These are phyloP conservation scores for Halesus radiatus DNA, from an alignment of 1,140 invertebrate genomes.

Conservation along the genomic window DNA sequence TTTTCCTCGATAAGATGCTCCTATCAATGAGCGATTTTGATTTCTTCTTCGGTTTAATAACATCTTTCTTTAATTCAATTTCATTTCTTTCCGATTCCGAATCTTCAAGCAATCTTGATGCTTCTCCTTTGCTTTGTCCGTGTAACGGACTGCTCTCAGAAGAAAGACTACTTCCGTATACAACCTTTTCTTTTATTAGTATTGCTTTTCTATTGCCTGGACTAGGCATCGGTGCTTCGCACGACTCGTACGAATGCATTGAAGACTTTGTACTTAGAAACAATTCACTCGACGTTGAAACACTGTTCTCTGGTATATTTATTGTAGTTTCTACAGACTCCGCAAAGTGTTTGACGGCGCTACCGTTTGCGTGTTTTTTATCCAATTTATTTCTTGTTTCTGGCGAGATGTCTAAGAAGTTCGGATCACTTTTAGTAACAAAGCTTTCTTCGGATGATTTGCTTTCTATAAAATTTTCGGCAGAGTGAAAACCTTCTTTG, in stretches of 20 bases:
- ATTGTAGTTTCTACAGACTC: not conserved
- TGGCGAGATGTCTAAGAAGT: conserved; percentile 48
- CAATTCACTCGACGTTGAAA: conserved; percentile 56
- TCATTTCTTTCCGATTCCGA: conserved; percentile 62
- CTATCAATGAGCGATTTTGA: conserved; percentile 66
- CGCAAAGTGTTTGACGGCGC: not conserved
- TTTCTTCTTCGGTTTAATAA: conserved; percentile 64
- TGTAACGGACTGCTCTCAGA: conserved; percentile 65
- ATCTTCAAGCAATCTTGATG: conserved; percentile 58
- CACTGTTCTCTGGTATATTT: conserved; percentile 30
- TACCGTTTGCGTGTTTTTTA: conserved; percentile 40
- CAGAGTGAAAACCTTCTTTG: conserved; percentile 64
- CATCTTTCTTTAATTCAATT: conserved; percentile 57
- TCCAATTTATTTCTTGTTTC: conserved; percentile 6
- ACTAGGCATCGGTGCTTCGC: conserved; percentile 36
- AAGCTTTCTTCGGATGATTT: conserved; percentile 46
- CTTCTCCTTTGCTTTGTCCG: conserved; percentile 54
- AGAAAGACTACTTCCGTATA: conserved; percentile 52
- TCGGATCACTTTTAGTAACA: conserved; percentile 55
- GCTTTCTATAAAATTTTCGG: conserved; percentile 64
- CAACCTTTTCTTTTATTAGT: conserved; percentile 47
- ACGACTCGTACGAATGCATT: conserved; percentile 59
- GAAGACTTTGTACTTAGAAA: conserved; percentile 57
- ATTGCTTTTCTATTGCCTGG: conserved; percentile 41
- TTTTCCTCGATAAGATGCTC: conserved; percentile 63